Base-by-base conservation (phyloP, 2,797 vertebrate species). In the Limosa lapponica region DNA sequence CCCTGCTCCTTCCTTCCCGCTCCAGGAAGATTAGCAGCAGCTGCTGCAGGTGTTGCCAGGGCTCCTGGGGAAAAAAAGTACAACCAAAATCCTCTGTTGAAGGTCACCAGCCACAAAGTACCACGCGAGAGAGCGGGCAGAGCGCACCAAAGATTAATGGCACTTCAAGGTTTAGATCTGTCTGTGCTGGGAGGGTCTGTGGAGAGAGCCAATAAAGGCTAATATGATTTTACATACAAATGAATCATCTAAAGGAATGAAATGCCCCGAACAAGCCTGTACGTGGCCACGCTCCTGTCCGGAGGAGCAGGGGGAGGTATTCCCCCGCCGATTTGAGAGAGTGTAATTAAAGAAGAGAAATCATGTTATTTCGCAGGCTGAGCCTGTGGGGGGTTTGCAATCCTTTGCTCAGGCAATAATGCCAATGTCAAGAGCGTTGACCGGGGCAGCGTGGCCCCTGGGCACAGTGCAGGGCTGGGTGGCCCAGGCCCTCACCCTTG, bases 191-290 rank as follows among this genome's bases (percentile, higher is more conserved):
- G 85, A 92, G 82, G 79, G 74, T 78, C 95, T 75, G 39, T 16
- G 34, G 80, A 72, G 90, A 66, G 73, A 64, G 61, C 67, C 92
- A 65, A 65, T 72, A 79, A 93, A 65, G 24, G 46, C 80, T 85
- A 6, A 90, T 67, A 24, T 1, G 46, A 81, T 96, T 95, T 94
- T 94, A 93, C 87, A 93, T 75, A 51, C 39, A 89, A 96, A 93
- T 55, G 80, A 93, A 75, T 77, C 13, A 15, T 85, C 89, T 59
- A 32, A 49, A 82, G 89, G 87, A 36, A 46, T 0, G 0, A 66
- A 88, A 77, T 70, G 71, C 79, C 75, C 75, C 0, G 18, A 84
- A 77, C 19, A 13, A 84, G 80, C 44, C 61, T 34, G 48, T 5
- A 20, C 1, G 2, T 25, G 57, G 72, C 75, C 46, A 8, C 0